A percentile compares a stretch with the other conserved stretches of the same genome.
These are phyloP conservation scores for Bombus haemorrhoidalis DNA, from an alignment of 1,140 invertebrate genomes.

Conservation along the genomic window DNA sequence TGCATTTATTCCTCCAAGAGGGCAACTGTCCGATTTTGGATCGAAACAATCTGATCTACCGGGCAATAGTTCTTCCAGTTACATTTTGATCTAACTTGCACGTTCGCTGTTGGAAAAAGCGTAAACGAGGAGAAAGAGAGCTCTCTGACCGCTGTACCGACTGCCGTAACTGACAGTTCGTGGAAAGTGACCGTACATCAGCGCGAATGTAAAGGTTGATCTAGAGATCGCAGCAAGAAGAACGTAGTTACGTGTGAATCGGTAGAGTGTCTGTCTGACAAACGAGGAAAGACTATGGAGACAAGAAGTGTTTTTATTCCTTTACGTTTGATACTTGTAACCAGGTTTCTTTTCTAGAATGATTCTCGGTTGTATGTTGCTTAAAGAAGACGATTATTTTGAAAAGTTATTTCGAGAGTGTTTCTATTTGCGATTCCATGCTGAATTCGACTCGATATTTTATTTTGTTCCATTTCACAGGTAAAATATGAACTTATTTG, in stretches of 20 bases:
- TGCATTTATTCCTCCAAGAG: neutral
- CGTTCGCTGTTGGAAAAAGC: constrained; percentile 7
- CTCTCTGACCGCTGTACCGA: neutral
- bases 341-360: no score
- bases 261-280: neutral
- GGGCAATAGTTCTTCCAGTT: neutral
- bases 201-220: constrained; percentile 35
- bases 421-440: no score
- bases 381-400: no score
- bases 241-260: neutral
- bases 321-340: neutral
- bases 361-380: no score
- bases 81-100: neutral
- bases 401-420: no score
- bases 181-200: constrained; percentile 41
- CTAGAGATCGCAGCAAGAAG: constrained; percentile 2
- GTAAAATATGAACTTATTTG: no score
- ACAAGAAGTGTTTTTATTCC: neutral
- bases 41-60: neutral
- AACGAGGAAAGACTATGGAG: neutral
- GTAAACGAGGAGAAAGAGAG: neutral
- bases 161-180: constrained; percentile 27
- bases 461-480: no score
- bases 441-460: no score
- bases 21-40: neutral